Percentiles rank a stretch among this genome's conserved stretches.
Evolutionary conservation across 2,888 invertebrate species (phyloP).

Genomic region (Drosophila fulvimacula): DNA sequence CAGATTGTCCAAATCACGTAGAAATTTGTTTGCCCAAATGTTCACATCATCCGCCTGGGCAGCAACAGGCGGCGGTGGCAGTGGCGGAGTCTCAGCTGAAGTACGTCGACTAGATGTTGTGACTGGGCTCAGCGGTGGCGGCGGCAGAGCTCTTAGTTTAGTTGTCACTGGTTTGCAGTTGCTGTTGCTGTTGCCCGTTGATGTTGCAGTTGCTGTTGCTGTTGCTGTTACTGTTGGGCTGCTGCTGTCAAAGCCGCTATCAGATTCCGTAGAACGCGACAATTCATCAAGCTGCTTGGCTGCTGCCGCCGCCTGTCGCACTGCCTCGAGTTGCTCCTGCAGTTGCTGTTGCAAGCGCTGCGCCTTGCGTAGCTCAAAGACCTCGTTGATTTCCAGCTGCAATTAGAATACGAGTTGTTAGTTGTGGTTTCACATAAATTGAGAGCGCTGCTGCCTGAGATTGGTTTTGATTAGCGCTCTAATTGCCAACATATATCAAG

Average conservation of each 20-base stretch:
- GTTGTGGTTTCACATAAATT: conserved; percentile 58
- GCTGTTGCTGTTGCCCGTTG: conserved; percentile 8
- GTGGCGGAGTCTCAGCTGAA: conserved; percentile 22
- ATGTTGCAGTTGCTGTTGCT: conserved; percentile 39
- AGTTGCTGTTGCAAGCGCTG: conserved; percentile 73
- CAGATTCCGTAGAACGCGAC: conserved; percentile 82
- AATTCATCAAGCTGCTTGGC: conserved; percentile 81
- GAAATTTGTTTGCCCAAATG: conserved; percentile 85
- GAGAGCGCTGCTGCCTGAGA: conserved; percentile 30
- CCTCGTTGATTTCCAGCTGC: conserved; percentile 85
- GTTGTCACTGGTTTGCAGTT: conserved; percentile 73
- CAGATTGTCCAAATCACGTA: conserved; percentile 84
- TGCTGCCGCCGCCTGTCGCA: conserved; percentile 42
- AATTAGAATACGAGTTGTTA: conserved; percentile 59
- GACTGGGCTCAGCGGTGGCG: conserved; percentile 59
- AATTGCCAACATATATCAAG: conserved; percentile 75
- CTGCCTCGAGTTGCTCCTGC: conserved; percentile 52
- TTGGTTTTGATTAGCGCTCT: conserved; percentile 71
- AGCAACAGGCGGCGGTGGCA: conserved; percentile 45
- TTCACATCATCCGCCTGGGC: conserved; percentile 80
- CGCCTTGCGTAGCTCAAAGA: conserved; percentile 83
- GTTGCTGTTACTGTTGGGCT: conserved; percentile 58
- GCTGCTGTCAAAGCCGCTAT: conserved; percentile 81
- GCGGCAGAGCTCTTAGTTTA: conserved; percentile 76
- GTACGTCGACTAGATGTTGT: conserved; percentile 15